A percentile compares a stretch with the other conserved stretches of the same genome.
These are phyloP conservation scores for Neoseiulus cucumeris DNA, from an alignment of 1,140 invertebrate species.

Conservation along the genomic window DNA sequence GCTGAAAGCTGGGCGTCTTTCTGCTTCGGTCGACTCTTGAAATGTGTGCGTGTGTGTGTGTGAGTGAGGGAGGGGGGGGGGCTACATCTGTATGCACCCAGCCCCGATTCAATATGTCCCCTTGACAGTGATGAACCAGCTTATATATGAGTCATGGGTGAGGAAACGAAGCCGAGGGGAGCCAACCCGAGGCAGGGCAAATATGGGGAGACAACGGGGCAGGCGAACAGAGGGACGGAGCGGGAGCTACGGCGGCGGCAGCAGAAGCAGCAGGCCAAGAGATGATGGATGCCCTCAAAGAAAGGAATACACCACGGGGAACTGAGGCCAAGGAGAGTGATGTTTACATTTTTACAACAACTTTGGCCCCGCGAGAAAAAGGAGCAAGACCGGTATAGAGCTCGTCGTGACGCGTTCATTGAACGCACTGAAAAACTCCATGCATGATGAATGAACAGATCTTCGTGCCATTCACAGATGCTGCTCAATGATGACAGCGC, in stretches of 20 bases:
- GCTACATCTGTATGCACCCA: slow-evolving; percentile 11
- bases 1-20: not conserved
- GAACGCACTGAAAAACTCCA: too few relatives aligned
- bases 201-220: too few relatives aligned
- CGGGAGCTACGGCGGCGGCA: not conserved
- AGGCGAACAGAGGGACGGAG: too few relatives aligned
- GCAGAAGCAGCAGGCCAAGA: not conserved
- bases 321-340: not conserved
- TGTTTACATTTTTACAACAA: slow-evolving; percentile 12
- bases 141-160: slow-evolving; percentile 11
- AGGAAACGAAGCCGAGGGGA: too few relatives aligned
- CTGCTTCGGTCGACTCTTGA: too few relatives aligned
- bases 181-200: too few relatives aligned
- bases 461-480: too few relatives aligned
- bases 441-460: too few relatives aligned
- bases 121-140: slow-evolving; percentile 11
- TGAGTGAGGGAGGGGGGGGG: not conserved
- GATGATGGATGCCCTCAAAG: slow-evolving; percentile 10
- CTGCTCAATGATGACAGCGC: too few relatives aligned
- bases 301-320: not conserved
- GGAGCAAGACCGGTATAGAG: too few relatives aligned
- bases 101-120: slow-evolving; percentile 11
- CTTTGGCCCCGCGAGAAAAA: not conserved
- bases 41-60: too few relatives aligned
- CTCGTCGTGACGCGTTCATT: too few relatives aligned